Percentiles rank a stretch among this genome's conserved stretches.
Conservation (phyloP, 2,888 invertebrate species). For the Agrochola macilenta region DNA sequence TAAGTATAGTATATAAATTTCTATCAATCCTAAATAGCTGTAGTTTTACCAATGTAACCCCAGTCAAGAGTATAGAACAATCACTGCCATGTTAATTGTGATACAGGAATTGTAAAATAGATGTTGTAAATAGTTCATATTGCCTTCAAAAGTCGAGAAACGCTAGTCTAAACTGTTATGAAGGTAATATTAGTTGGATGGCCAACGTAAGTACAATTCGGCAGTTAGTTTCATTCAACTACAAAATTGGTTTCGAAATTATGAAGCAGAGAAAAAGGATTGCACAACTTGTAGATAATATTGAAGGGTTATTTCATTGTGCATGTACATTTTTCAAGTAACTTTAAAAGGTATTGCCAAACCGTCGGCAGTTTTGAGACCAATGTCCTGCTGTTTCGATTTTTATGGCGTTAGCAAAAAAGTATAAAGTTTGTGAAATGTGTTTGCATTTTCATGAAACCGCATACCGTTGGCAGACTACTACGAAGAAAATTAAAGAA, state of each 20-base stretch:
- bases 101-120: slow-evolving; percentile 42
- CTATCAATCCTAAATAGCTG: neutral
- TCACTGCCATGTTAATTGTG: slow-evolving; percentile 51
- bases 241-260: neutral
- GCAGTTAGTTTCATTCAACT: neutral
- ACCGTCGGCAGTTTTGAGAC: neutral
- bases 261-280: neutral
- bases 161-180: slow-evolving; percentile 17
- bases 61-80: neutral
- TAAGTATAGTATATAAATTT: neutral
- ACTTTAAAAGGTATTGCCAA: too few relatives aligned
- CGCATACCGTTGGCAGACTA: too few relatives aligned
- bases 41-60: neutral
- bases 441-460: too few relatives aligned
- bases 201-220: slow-evolving; percentile 49
- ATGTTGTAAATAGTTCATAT: slow-evolving; percentile 44
- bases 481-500: too few relatives aligned
- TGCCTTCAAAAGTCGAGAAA: slow-evolving; percentile 31
- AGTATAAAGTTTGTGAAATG: too few relatives aligned
- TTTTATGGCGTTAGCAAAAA: neutral
- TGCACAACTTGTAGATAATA: neutral
- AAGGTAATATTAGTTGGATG: slow-evolving; percentile 22
- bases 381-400: neutral
- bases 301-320: neutral
- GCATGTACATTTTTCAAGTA: neutral